Base-by-base conservation (phyloP, 2,797 vertebrate genomes). In the Hyperoplus immaculatus region DNA sequence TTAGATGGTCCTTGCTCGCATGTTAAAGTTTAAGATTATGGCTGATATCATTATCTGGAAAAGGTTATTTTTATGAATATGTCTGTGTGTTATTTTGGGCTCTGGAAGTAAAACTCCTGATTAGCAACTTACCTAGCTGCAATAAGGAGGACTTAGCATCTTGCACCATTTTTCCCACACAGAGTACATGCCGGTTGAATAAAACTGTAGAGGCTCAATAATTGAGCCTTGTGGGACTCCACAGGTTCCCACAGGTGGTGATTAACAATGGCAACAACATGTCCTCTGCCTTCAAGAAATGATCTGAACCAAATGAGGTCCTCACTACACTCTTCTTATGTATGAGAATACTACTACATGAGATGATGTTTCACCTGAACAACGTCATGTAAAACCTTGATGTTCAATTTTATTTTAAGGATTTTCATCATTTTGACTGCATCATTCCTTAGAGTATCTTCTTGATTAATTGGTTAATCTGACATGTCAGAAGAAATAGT, bases 11-110 rank as follows among this genome's bases (percentile, higher is more conserved):
- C 6, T 39, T 73, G 3, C 59, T 43, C 14, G 41, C 18, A 29
- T 71, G 21, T 58, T 49, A 65, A 12, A 41, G 16, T 49, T 69
- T 38, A 64, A 47, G 29, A 62, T 29, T 57, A 71, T 4, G 41
- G 36, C 38, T 69, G 8, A 4, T 13, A 43, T 1, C 36, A 9
- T 54, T 59, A 21, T 43, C 54, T 64, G 15, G 12, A 4, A 47
- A 58, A 6, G 3, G 4, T 13, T 71, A 16, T 59, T 36, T 39
- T 29, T 6, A 47, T 10, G n/a, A 59, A 16, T 43, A 14, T 3
- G 62, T 29, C 39, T 69, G 38, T 13, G 14, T 0, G 8, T 61
- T 50, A 60, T 64, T 60, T 38, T 43, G 9, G 21, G 15, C 47
- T 54, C 9, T 47, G n/a, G 15, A 58, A 13, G 15, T 57, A 41